Percentiles rank a stretch among this genome's conserved stretches.
Conservation (phyloP, 1,140 invertebrate genomes). For the Mactra quadrangularis region DNA sequence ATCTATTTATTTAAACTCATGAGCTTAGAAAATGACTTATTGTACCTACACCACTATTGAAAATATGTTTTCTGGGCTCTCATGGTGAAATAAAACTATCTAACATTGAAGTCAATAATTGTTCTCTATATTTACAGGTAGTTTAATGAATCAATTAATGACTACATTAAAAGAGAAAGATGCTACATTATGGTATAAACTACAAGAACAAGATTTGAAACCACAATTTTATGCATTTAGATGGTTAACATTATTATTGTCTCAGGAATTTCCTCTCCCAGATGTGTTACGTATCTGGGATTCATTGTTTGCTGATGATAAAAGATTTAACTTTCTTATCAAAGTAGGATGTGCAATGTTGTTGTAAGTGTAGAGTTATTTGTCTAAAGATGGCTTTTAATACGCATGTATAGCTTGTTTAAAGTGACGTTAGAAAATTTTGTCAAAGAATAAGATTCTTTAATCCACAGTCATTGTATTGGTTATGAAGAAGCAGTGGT, state of each 20-base stretch:
- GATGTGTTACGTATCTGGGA: constrained; percentile 99
- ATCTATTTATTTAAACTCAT: too few relatives aligned
- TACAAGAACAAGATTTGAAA: constrained; percentile 92
- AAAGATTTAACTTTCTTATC: constrained; percentile 95
- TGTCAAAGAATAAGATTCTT: not conserved
- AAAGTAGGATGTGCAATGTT: constrained; percentile 98
- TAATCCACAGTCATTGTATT: not conserved
- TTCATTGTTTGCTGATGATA: constrained; percentile 94
- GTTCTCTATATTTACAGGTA: constrained; percentile 72
- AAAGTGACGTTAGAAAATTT: not conserved
- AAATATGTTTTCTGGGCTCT: too few relatives aligned
- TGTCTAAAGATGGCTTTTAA: too few relatives aligned
- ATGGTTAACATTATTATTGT: constrained; percentile 98
- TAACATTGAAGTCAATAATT: too few relatives aligned
- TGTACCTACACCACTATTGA: too few relatives aligned
- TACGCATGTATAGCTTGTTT: constrained; percentile 25
- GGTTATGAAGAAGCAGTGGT: not conserved
- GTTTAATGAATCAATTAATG: constrained; percentile 87
- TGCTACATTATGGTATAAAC: constrained; percentile 89
- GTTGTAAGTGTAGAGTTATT: constrained; percentile 89
- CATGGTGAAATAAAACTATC: too few relatives aligned
- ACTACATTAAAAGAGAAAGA: constrained; percentile 91
- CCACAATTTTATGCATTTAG: constrained; percentile 99
- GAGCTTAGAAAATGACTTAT: too few relatives aligned
- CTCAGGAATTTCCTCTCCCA: constrained; percentile 94